phyloP scores from a whole-genome alignment of 1,140 invertebrate species.

The Papilio helenus region DNA sequence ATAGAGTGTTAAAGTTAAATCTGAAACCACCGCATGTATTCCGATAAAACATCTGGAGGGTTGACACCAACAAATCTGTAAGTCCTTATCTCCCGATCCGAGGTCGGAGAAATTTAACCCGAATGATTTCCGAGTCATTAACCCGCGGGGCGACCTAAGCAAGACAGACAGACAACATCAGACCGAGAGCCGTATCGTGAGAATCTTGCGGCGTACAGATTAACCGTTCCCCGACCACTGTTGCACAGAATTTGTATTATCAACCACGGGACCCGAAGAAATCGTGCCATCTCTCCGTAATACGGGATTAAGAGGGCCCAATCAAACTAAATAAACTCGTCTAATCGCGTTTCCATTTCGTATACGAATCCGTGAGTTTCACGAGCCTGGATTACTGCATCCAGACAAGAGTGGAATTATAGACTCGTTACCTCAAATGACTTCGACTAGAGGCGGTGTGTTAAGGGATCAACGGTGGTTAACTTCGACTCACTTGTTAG shows the following conservation, averaged over 20 bases:
- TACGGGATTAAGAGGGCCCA: slow-evolving; percentile 72
- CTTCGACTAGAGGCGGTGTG: slow-evolving; percentile 50
- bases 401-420: slow-evolving; percentile 73
- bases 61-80: slow-evolving; percentile 79
- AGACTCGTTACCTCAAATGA: slow-evolving; percentile 74
- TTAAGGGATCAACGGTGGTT: slow-evolving; percentile 49
- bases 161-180: slow-evolving; percentile 81
- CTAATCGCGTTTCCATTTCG: slow-evolving; percentile 78
- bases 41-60: slow-evolving; percentile 54
- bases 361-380: slow-evolving; percentile 73
- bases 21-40: slow-evolving; percentile 39
- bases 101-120: slow-evolving; percentile 74
- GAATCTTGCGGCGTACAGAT: slow-evolving; percentile 75
- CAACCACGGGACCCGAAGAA: slow-evolving; percentile 76
- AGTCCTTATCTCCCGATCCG: slow-evolving; percentile 79
- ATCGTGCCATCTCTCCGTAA: slow-evolving; percentile 78
- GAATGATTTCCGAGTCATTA: slow-evolving; percentile 81
- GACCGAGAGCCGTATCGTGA: slow-evolving; percentile 78
- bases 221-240: slow-evolving; percentile 63
- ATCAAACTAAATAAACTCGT: slow-evolving; percentile 80
- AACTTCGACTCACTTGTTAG: slow-evolving; percentile 37
- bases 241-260: slow-evolving; percentile 75
- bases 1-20: slow-evolving; percentile 17
- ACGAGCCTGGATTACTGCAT: slow-evolving; percentile 70
- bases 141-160: slow-evolving; percentile 75